phyloP scores from a whole-genome alignment of 2,888 invertebrate genomes.

The Eupeodes luniger region DNA sequence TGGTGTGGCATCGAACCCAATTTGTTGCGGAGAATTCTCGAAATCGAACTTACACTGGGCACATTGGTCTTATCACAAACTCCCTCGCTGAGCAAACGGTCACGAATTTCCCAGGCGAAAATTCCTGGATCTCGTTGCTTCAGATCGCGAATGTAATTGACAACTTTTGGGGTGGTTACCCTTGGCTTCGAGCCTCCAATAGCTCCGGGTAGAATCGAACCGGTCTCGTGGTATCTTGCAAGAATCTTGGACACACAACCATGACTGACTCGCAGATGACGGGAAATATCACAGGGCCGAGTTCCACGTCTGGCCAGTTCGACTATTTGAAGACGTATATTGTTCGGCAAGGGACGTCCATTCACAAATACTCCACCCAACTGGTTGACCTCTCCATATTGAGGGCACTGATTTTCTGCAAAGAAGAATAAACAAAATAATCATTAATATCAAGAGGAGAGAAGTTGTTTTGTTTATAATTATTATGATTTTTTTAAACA shows the following conservation, averaged over 20 bases:
- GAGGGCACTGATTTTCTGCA: conserved; percentile 89
- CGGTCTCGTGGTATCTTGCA: conserved; percentile 95
- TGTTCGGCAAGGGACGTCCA: conserved; percentile 95
- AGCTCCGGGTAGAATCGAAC: conserved; percentile 96
- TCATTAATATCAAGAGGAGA: conserved; percentile 35
- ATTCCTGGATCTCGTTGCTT: conserved; percentile 98
- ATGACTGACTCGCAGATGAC: conserved; percentile 95
- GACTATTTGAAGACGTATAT: conserved; percentile 93
- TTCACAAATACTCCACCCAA: conserved; percentile 98
- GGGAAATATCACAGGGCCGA: conserved; percentile 95
- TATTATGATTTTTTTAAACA: conserved; percentile 29
- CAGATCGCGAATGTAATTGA: conserved; percentile 95
- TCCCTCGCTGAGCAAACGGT: conserved; percentile 95
- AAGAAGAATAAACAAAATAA: conserved; percentile 39
- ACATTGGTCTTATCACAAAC: conserved; percentile 99
- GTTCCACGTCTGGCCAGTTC: conserved; percentile 96
- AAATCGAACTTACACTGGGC: conserved; percentile 98
- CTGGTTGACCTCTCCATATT: conserved; percentile 99
- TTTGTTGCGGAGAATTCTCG: conserved; percentile 97
- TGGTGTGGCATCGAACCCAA: conserved; percentile 86
- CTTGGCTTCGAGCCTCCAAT: conserved; percentile 98
- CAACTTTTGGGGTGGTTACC: conserved; percentile 98
- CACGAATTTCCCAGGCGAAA: conserved; percentile 99
- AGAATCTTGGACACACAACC: conserved; percentile 98
- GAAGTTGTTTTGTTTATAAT: conserved; percentile 47